phyloP scores from a whole-genome alignment of 2,888 invertebrate species.

The Leucophenga montana region DNA sequence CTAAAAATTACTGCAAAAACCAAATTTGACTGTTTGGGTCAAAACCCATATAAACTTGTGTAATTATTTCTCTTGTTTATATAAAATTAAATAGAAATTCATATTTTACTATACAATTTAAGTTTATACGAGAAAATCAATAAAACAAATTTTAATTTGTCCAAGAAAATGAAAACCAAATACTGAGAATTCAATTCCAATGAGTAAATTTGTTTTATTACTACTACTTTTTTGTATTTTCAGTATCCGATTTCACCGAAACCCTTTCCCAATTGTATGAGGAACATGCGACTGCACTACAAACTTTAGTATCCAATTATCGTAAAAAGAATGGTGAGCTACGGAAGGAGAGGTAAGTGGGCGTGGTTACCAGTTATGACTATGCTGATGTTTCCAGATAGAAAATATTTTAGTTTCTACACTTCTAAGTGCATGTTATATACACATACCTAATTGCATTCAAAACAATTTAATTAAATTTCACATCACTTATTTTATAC shows the following conservation, averaged over 20 bases:
- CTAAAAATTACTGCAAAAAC: too few relatives aligned
- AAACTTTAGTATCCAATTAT: slow-evolving; percentile 88
- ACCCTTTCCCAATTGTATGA: slow-evolving; percentile 92
- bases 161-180: slow-evolving; percentile 9
- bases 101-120: too few relatives aligned
- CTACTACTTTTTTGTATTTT: slow-evolving; percentile 28
- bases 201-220: not conserved
- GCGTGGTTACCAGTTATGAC: not conserved
- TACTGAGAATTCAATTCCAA: not conserved
- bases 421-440: too few relatives aligned
- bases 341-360: slow-evolving; percentile 85
- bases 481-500: not conserved
- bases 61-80: not conserved
- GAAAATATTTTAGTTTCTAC: too few relatives aligned
- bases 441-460: not conserved
- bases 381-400: not conserved
- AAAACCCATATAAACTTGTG: too few relatives aligned
- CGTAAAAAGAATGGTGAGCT: slow-evolving; percentile 89
- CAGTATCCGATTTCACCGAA: slow-evolving; percentile 93
- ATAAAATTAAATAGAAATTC: not conserved
- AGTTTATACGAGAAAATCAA: too few relatives aligned
- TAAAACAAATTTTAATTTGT: not conserved
- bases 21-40: too few relatives aligned
- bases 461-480: slow-evolving; percentile 11
- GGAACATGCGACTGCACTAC: slow-evolving; percentile 89